These are phyloP conservation scores for Nephotettix cincticeps DNA, from an alignment of 1,140 invertebrate genomes.

Conservation along the genomic window DNA sequence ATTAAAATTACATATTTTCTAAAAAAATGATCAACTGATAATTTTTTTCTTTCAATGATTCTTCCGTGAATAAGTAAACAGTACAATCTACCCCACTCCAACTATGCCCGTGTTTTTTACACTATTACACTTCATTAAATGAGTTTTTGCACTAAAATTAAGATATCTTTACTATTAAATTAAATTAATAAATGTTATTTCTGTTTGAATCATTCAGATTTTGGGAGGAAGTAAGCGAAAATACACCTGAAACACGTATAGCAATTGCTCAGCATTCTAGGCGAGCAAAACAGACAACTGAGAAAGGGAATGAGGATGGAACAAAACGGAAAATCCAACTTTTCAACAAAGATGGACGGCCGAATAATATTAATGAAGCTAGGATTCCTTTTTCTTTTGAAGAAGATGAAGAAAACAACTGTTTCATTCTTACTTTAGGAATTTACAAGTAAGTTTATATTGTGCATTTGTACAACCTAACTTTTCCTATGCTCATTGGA, in stretches of 20 bases:
- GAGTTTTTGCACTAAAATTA: too few species aligned
- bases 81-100: too few species aligned
- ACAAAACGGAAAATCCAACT: constrained; percentile 55
- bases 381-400: constrained; percentile 75
- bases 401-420: constrained; percentile 60
- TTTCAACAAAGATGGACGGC: constrained; percentile 70
- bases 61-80: too few species aligned
- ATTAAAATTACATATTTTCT: too few species aligned
- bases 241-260: constrained; percentile 73
- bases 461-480: too few species aligned
- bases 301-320: constrained; percentile 48
- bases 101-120: too few species aligned
- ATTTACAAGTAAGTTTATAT: constrained; percentile 63
- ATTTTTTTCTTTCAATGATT: too few species aligned
- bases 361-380: constrained; percentile 84
- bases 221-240: constrained; percentile 69
- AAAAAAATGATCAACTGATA: too few species aligned
- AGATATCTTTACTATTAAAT: too few species aligned
- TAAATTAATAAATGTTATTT: too few species aligned
- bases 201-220: constrained; percentile 52
- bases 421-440: constrained; percentile 62
- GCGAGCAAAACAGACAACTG: constrained; percentile 54
- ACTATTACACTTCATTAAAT: too few species aligned
- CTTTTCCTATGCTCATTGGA: too few species aligned
- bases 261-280: constrained; percentile 59